Conservation (phyloP, 2,888 invertebrate genomes). For the Plutella xylostella region DNA sequence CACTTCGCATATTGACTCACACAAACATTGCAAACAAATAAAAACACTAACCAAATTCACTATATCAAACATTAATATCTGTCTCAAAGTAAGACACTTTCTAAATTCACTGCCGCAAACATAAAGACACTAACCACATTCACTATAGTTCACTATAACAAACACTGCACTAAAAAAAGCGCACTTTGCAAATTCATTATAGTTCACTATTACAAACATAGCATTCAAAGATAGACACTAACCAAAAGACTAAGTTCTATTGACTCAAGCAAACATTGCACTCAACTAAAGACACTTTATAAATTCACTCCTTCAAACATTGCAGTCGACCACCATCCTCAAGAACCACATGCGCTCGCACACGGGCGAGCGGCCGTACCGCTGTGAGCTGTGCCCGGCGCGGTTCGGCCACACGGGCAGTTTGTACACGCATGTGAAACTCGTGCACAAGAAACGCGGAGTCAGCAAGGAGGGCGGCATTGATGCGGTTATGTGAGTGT, state of each 20-base stretch:
- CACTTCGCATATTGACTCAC: too few relatives aligned
- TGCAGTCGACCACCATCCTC: slow-evolving; percentile 7
- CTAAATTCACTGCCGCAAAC: too few relatives aligned
- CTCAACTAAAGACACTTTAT: neutral
- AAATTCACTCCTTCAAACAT: neutral
- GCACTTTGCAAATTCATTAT: too few relatives aligned
- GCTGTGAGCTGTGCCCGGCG: slow-evolving; percentile 7
- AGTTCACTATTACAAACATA: too few relatives aligned
- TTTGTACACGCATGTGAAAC: slow-evolving; percentile 3
- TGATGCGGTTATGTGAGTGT: slow-evolving; percentile 3
- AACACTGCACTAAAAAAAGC: too few relatives aligned
- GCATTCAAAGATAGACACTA: neutral
- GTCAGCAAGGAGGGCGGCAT: neutral
- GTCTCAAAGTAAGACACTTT: too few relatives aligned
- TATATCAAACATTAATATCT: too few relatives aligned
- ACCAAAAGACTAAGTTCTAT: neutral
- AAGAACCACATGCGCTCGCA: slow-evolving; percentile 6
- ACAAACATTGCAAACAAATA: too few relatives aligned
- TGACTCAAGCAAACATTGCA: neutral
- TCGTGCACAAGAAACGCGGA: slow-evolving; percentile 1
- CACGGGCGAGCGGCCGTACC: slow-evolving; percentile 9
- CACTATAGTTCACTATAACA: too few relatives aligned
- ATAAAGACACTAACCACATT: too few relatives aligned
- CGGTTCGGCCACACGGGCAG: slow-evolving; percentile 8
- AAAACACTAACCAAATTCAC: too few relatives aligned